Evolutionary conservation across 1,140 invertebrate species (phyloP).

Genomic region (Drosophila serrata): DNA sequence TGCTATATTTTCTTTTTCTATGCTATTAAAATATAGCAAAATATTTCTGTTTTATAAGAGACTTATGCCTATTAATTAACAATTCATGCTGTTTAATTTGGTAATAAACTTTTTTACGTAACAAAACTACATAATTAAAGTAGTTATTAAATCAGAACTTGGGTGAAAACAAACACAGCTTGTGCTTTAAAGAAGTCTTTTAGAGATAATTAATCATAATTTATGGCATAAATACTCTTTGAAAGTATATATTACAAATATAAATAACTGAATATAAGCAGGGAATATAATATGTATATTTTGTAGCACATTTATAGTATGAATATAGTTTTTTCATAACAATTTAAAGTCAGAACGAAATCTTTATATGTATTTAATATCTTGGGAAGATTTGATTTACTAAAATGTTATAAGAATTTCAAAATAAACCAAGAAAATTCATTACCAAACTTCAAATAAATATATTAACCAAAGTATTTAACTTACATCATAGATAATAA

Average conservation of each 20-base stretch:
- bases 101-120: not conserved
- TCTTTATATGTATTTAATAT: not conserved
- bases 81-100: not conserved
- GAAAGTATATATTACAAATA: not conserved
- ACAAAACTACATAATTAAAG: not conserved
- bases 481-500: no score
- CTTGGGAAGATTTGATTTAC: rapidly evolving
- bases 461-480: no score
- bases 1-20: not conserved
- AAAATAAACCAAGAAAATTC: not conserved
- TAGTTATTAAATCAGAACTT: constrained; percentile 1
- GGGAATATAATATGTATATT: not conserved
- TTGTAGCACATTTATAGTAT: not conserved
- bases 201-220: constrained; percentile 11
- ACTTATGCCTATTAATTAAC: not conserved
- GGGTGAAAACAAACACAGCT: not conserved
- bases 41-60: no score
- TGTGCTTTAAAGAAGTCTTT: not conserved
- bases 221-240: constrained; percentile 6
- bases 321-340: not conserved
- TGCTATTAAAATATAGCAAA: not conserved
- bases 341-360: not conserved
- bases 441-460: no score
- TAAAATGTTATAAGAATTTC: no score
- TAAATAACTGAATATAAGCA: no score